Base-by-base conservation (phyloP, 30 jellyfish, hydroid and myxozoan species). In the Pelagia noctiluca region DNA sequence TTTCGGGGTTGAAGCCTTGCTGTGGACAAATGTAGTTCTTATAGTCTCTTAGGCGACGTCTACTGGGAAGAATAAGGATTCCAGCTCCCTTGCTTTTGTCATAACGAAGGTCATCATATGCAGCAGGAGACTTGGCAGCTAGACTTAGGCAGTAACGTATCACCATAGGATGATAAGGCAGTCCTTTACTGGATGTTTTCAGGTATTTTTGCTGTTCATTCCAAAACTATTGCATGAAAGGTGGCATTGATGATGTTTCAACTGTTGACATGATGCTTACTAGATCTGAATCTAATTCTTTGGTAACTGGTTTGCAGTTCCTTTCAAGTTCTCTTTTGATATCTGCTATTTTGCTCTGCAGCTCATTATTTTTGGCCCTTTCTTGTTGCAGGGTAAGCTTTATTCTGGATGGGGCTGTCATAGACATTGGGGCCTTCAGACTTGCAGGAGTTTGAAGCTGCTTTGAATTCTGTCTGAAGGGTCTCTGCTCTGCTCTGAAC, bases 81-180 rank as follows among this genome's bases (percentile, higher is more conserved):
- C 94, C 96, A n/a, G 86, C 42, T 26, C 69, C 80, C 1, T 37
- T 50, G 35, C 75, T 61, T 71, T 85, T 91, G 34, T 75, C 54
- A 42, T 42, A 42, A 24, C 94, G 53, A 1, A 85, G 32, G 29
- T 76, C 94, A 28, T 85, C 96, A 85, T 85, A 75, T 23, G 63
- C 75, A n/a, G 94, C 88, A 32, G 94, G 69, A 3, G 96, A 85
- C 35, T 75, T 85, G 11, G 78, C 75, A 12, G 96, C 96, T 38
- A 85, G 38, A 4, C 30, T 29, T 49, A 85, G 52, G 38, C 96
- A 85, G 77, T 74, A 85, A 13, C 96, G 52, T 32, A 76, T 85
- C 18, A 86, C 48, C 93, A 80, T 80, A 61, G 95, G 96, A 67
- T 86, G 89, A 75, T 86, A 86, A 10, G 82, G 82, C 4, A 75